Conservation (phyloP, 2,888 invertebrate genomes). For the Alcis repandata region DNA sequence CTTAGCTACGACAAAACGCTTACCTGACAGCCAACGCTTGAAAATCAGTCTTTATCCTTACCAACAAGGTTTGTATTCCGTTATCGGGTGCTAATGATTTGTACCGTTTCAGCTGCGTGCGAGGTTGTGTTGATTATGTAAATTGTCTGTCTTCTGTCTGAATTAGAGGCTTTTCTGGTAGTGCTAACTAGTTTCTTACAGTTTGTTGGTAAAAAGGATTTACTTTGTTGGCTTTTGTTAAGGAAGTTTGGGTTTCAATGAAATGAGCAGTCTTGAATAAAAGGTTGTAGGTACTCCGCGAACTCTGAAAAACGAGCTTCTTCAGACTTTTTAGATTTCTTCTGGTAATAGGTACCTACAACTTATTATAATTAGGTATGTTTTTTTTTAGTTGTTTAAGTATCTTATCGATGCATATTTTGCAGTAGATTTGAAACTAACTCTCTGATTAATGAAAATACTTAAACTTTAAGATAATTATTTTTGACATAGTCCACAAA, state of each 20-base stretch:
- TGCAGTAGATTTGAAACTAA: too few species aligned
- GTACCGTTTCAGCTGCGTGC: constrained; percentile 28
- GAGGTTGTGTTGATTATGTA: constrained; percentile 57
- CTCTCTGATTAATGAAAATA: too few species aligned
- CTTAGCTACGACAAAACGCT: constrained; percentile 1
- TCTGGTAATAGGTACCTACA: too few species aligned
- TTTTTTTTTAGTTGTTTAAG: too few species aligned
- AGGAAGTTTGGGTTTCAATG: neutral
- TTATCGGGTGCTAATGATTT: constrained; percentile 2
- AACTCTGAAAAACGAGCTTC: too few species aligned
- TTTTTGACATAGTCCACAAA: too few species aligned
- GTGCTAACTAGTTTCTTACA: constrained; percentile 5
- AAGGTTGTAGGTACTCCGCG: neutral
- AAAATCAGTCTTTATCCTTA: neutral
- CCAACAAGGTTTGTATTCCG: constrained; percentile 10
- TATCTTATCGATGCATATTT: too few species aligned
- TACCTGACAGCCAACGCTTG: constrained; percentile 7
- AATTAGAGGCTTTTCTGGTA: constrained; percentile 14
- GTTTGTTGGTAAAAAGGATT: neutral
- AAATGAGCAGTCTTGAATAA: neutral
- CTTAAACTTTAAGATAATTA: too few species aligned
- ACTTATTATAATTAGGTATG: too few species aligned
- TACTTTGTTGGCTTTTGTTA: constrained; percentile 2
- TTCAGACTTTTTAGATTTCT: too few species aligned
- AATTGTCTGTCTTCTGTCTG: constrained; percentile 56